Base-by-base conservation (phyloP, 1,140 invertebrate species). In the Sycobia sp. region DNA sequence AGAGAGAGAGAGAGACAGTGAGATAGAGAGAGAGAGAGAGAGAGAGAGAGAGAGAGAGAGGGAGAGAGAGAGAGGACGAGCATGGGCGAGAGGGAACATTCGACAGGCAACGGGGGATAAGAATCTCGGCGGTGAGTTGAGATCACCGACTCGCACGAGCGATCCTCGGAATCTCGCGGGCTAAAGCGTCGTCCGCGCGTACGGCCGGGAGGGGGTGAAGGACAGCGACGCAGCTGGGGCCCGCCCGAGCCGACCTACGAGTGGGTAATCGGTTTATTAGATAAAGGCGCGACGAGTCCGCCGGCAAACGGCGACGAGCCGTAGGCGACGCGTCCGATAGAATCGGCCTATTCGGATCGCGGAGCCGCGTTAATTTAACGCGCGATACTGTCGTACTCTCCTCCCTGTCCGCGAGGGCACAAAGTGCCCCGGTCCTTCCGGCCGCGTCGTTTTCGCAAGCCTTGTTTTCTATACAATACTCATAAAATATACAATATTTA, bases 291-390 rank as follows among this genome's bases (percentile, higher is more conserved):
- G 67, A 55, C 18, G 61, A 51, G 59, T 53, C 34, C 47, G 65
- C 59, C 56, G 44, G 3, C 11, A 34, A 34, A 7, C 32, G 32
- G 5, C 5, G 32, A 34, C 11, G 32, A 34, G 11, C 5, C n/a
- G n/a, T n/a, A n/a, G 38, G 32, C 38, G 43, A 58, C 57, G 43
- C 46, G 32, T 49, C 36, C 9, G 54, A 51, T 54, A 58, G 39
- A n/a, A n/a, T n/a, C 51, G 43, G 44, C 46, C 56, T 50, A 61
- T 51, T 61, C 58, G 56, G 68, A 71, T 73, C 69, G 69, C 50
- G 67, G 70, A 77, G 76, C 69, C 67, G 69, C 71, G 66, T 67
- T 77, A 78, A 78, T 79, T 78, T 76, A 76, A 79, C 74, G 72
- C 76, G 71, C 25, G 34, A 60, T 44, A 66, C 7, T 51, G 46